Base-by-base conservation (phyloP, 2,797 vertebrate genomes). In the Ceyx erithaca region DNA sequence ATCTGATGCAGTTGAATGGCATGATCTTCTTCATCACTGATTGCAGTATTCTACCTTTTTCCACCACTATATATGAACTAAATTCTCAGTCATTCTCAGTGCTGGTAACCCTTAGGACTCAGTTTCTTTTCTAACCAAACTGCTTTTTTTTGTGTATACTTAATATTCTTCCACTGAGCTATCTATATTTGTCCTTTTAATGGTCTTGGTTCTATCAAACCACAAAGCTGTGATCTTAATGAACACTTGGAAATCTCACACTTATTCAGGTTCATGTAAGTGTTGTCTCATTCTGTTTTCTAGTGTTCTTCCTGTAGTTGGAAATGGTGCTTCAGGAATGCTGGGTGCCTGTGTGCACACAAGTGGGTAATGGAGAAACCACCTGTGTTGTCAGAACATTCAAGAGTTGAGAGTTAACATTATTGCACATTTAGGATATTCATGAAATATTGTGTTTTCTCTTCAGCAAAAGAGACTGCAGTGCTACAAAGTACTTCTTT, bases 331-430 rank as follows among this genome's bases (percentile, higher is more conserved):
- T 61, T 87, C 28, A 63, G 80, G 31, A 86, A 61, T 11, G 12
- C 14, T 0, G 7, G 28, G 14, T 54, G 48, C 57, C 80, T 4
- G 0, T 3, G 1, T 17, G 10, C 25, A 4, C 1, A 3, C 31
- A 54, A 68, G 46, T 9, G 28, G 33, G 7, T 54, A 37, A 52
- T 67, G 45, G 52, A 81, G 87, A 52, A 76, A 35, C 23, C 25
- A 43, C 33, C 41, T 67, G 33, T 70, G 52, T 55, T 48, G 48
- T 80, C 57, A 84, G n/a, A 35, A 30, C 37, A 12, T 49, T 81
- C 28, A 70, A 28, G 59, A 70, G 35, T 8, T 76, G 33, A 41
- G 62, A 79, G 63, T 37, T 76, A 58, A 31, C 22, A 5, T 52
- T 62, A 51, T 64, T 75, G 55, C n/a, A 59, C 84, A 22, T 84